These are phyloP conservation scores for Archegozetes longisetosus DNA, from an alignment of 1,140 invertebrate genomes.

Conservation along the genomic window DNA sequence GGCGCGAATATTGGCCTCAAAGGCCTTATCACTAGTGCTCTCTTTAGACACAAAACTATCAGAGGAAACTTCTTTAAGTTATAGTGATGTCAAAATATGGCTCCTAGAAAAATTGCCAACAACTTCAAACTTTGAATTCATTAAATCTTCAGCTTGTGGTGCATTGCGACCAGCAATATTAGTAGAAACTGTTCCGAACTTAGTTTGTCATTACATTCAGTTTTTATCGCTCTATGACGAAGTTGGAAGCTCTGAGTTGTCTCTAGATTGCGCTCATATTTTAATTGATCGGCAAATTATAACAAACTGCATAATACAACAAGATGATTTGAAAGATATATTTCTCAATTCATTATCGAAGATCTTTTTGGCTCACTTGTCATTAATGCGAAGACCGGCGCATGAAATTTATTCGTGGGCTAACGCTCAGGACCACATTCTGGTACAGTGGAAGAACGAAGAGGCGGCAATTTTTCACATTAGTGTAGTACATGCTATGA, in stretches of 20 bases:
- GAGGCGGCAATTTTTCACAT: constrained; percentile 69
- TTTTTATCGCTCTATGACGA: constrained; percentile 56
- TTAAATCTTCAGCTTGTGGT: constrained; percentile 28
- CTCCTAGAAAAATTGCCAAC: constrained; percentile 46
- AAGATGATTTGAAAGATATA: constrained; percentile 16
- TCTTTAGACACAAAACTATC: background rate
- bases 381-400: background rate
- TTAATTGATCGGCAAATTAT: constrained; percentile 84
- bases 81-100: constrained; percentile 39
- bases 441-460: constrained; percentile 66
- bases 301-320: constrained; percentile 38
- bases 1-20: constrained; percentile 57
- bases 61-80: constrained; percentile 9
- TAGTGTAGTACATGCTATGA: constrained; percentile 77
- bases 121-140: constrained; percentile 37
- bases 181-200: constrained; percentile 66
- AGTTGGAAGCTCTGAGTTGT: constrained; percentile 27
- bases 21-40: constrained; percentile 27
- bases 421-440: constrained; percentile 31
- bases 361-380: constrained; percentile 52
- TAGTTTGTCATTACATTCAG: constrained; percentile 73
- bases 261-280: constrained; percentile 65
- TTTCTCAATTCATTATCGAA: constrained; percentile 53
- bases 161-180: constrained; percentile 48
- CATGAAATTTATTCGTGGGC: background rate